These are phyloP conservation scores for Heterodera schachtii DNA, from an alignment of 1,140 invertebrate species.

Conservation along the genomic window DNA sequence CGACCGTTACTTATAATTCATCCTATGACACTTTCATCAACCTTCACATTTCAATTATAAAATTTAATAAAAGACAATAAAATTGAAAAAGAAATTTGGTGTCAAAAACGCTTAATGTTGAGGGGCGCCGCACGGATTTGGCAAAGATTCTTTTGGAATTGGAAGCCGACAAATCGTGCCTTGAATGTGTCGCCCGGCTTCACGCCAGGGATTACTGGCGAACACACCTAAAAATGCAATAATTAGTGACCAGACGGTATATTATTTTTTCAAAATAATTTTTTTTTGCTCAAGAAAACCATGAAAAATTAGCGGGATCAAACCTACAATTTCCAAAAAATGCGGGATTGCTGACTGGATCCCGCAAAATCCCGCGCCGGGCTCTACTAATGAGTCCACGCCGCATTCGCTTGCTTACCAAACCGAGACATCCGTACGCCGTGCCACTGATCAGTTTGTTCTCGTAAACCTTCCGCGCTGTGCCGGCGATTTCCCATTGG, in stretches of 20 bases:
- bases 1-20: too few species aligned
- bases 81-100: not conserved
- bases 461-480: not conserved
- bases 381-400: too few species aligned
- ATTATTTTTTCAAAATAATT: too few species aligned
- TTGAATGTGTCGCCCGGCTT: constrained; percentile 11
- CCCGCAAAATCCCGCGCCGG: too few species aligned
- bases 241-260: not conserved
- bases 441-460: constrained; percentile 10
- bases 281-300: too few species aligned
- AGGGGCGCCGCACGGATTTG: constrained; percentile 21
- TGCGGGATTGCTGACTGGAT: too few species aligned
- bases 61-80: not conserved
- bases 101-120: not conserved
- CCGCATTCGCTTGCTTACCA: not conserved
- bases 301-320: too few species aligned
- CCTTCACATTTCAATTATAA: too few species aligned
- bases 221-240: constrained; percentile 9
- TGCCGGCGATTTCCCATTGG: not conserved
- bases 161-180: constrained; percentile 18
- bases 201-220: constrained; percentile 6
- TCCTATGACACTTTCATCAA: too few species aligned
- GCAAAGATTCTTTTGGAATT: constrained; percentile 17
- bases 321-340: too few species aligned
- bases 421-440: constrained; percentile 16